Evolutionary conservation across 2,888 invertebrate genomes (phyloP).

Genomic region (Phengaris arion): DNA sequence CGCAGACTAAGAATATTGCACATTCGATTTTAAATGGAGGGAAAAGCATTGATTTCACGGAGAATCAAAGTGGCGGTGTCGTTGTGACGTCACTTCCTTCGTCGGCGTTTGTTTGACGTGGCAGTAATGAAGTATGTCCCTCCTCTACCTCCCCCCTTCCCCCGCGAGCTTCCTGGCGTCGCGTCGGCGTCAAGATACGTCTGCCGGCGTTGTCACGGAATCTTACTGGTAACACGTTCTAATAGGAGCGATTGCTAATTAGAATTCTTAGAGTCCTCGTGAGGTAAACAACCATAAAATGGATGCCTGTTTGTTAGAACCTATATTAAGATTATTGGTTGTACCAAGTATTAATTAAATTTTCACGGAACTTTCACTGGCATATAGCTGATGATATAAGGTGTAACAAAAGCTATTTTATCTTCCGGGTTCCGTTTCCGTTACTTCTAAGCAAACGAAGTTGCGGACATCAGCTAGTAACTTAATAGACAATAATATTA

Average conservation of each 20-base stretch:
- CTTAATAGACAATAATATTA: too few relatives aligned
- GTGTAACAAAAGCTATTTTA: too few relatives aligned
- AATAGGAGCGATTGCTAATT: slow-evolving; percentile 35
- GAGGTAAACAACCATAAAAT: too few relatives aligned
- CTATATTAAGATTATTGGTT: too few relatives aligned
- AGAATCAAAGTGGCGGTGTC: slow-evolving; percentile 72
- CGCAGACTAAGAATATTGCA: neutral
- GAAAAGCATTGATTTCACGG: slow-evolving; percentile 59
- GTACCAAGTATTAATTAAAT: too few relatives aligned
- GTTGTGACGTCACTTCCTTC: slow-evolving; percentile 69
- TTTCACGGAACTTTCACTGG: too few relatives aligned
- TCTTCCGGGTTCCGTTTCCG: too few relatives aligned
- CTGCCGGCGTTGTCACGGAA: slow-evolving; percentile 49
- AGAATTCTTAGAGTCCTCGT: slow-evolving; percentile 12
- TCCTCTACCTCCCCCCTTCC: slow-evolving; percentile 50
- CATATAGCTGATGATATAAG: too few relatives aligned
- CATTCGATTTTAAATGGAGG: neutral
- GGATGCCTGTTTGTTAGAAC: too few relatives aligned
- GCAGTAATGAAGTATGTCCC: slow-evolving; percentile 79
- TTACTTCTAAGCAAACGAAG: too few relatives aligned
- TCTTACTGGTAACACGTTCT: slow-evolving; percentile 43
- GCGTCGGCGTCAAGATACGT: slow-evolving; percentile 73
- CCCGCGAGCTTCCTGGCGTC: slow-evolving; percentile 47
- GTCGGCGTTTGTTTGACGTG: slow-evolving; percentile 76
- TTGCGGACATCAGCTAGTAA: too few relatives aligned